phyloP scores from a whole-genome alignment of 2,113 vertebrate species.

The Pangasianodon gigas region DNA sequence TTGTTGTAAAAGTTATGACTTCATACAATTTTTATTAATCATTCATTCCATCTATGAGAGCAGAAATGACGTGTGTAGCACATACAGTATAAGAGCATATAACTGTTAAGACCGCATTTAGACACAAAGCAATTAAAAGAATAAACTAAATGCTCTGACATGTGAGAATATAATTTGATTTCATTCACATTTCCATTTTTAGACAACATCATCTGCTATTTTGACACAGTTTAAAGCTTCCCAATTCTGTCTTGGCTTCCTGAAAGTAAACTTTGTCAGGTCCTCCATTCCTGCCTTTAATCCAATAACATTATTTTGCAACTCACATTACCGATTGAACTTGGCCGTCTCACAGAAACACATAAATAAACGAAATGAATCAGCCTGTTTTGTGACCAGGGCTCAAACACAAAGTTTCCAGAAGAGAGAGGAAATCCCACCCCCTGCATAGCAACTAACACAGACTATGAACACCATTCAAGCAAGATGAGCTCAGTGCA shows the following conservation, averaged over 20 bases:
- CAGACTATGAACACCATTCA: slow-evolving; percentile 42
- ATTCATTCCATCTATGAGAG: neutral
- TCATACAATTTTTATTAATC: neutral
- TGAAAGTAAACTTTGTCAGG: slow-evolving; percentile 57
- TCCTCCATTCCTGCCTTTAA: slow-evolving; percentile 44
- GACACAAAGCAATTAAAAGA: neutral
- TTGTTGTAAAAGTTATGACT: neutral
- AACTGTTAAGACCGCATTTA: neutral
- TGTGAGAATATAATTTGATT: neutral
- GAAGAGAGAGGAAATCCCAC: slow-evolving; percentile 26
- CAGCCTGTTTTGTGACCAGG: slow-evolving; percentile 1
- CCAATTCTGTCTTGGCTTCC: slow-evolving; percentile 52
- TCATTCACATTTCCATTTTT: neutral
- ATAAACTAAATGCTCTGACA: neutral
- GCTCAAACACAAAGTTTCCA: neutral
- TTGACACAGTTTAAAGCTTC: slow-evolving; percentile 21
- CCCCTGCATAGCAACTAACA: slow-evolving; percentile 43
- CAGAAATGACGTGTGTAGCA: neutral
- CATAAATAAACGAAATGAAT: slow-evolving; percentile 60
- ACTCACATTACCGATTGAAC: slow-evolving; percentile 56
- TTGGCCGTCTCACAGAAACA: slow-evolving; percentile 49
- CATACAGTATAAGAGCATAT: neutral
- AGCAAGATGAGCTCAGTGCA: slow-evolving; percentile 53
- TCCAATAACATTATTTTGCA: slow-evolving; percentile 60
- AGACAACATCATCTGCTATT: slow-evolving; percentile 21